Percentiles rank a stretch among this genome's conserved stretches.
phyloP scores from a whole-genome alignment of 2,888 invertebrate species.

The Bembecia ichneumoniformis region DNA sequence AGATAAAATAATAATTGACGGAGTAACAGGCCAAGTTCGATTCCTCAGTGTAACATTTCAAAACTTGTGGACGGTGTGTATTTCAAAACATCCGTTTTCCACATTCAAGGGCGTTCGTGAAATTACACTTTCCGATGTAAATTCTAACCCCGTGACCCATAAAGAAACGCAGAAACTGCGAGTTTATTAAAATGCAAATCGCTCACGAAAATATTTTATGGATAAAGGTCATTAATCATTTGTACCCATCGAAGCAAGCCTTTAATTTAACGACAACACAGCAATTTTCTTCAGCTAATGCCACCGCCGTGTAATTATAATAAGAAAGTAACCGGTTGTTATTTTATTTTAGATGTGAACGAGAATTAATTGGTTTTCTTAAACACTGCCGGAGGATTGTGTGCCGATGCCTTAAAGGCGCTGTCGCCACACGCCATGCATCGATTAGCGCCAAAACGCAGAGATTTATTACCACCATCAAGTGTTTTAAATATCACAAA shows the following conservation, averaged over 20 bases:
- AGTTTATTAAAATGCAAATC: constrained; percentile 1
- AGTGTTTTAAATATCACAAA: not conserved
- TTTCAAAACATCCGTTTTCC: not conserved
- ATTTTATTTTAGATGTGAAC: not conserved
- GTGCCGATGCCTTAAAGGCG: not conserved
- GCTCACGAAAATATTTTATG: not conserved
- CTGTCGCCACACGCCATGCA: constrained; percentile 4
- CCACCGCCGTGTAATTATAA: not conserved
- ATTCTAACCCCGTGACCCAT: not conserved
- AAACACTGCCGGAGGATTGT: not conserved
- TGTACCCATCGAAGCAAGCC: not conserved
- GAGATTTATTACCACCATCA: constrained; percentile 1
- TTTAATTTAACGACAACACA: not conserved
- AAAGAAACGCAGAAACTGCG: not conserved
- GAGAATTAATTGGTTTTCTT: not conserved
- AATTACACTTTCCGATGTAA: not conserved
- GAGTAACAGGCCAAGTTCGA: no score
- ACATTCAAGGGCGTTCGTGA: not conserved
- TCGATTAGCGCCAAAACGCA: constrained; percentile 4
- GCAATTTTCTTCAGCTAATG: not conserved
- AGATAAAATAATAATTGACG: no score
- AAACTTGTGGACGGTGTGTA: not conserved
- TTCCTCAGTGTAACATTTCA: no score
- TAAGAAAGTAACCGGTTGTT: not conserved
- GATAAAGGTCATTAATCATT: not conserved